phyloP scores from a whole-genome alignment of 2,797 vertebrate genomes.

The Molossus molossus region DNA sequence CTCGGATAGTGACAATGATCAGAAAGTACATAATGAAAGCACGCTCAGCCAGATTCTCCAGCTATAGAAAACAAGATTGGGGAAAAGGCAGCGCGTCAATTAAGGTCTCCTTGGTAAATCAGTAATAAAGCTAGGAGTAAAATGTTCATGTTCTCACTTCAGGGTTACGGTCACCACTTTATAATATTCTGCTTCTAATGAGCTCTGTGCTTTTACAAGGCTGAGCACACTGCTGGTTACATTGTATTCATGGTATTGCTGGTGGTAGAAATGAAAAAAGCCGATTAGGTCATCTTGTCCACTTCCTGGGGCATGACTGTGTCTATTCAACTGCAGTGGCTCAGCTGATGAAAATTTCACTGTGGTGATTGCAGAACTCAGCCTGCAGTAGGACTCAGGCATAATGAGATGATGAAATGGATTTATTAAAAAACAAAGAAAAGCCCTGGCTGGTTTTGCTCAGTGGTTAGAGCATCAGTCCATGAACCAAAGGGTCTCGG shows the following conservation, averaged over 20 bases:
- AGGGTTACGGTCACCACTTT: background rate
- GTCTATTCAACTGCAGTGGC: background rate
- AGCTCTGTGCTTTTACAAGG: background rate
- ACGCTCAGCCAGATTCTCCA: conserved; percentile 13
- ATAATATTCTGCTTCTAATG: conserved; percentile 31
- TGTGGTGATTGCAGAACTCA: background rate
- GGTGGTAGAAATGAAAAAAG: conserved; percentile 48
- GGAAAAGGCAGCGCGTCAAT: background rate
- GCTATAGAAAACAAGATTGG: conserved; percentile 44
- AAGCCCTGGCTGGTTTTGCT: too few species aligned
- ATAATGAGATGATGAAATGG: background rate
- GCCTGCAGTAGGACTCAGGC: background rate
- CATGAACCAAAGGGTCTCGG: too few species aligned
- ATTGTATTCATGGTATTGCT: background rate
- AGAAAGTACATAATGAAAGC: conserved; percentile 33
- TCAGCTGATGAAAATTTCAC: conserved; percentile 46
- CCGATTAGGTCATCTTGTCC: conserved; percentile 9
- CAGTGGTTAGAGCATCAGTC: too few species aligned
- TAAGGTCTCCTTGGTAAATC: background rate
- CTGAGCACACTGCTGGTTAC: background rate
- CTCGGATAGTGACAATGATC: background rate
- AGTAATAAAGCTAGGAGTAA: conserved; percentile 49
- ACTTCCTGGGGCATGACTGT: background rate
- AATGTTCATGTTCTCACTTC: conserved; percentile 1
- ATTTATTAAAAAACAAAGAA: background rate